Evolutionary conservation across 1,140 invertebrate species (phyloP).

Genomic region (Heliconius himera): DNA sequence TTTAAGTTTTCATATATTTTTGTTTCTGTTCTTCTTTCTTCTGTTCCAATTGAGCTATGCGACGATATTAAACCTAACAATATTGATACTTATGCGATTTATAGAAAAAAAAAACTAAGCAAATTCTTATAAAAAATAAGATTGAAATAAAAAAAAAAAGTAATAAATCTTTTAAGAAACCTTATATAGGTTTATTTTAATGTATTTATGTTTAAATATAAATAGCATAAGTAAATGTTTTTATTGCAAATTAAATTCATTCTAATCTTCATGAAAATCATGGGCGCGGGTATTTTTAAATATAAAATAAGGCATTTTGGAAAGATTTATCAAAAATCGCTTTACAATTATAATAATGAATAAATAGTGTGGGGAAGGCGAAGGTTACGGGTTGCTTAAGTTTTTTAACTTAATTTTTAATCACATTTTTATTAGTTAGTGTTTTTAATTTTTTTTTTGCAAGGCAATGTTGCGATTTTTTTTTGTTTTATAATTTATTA

Average conservation of each 20-base stretch:
- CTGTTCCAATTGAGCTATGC: slow-evolving; percentile 5
- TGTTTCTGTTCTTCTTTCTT: not conserved
- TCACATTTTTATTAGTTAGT: not conserved
- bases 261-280: slow-evolving; percentile 24
- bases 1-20: not conserved
- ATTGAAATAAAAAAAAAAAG: no score
- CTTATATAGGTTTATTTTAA: not conserved
- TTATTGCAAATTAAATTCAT: not conserved
- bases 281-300: slow-evolving; percentile 22
- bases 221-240: not conserved
- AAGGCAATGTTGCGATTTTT: not conserved
- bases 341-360: not conserved
- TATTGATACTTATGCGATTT: slow-evolving; percentile 21
- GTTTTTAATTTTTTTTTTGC: not conserved
- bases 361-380: not conserved
- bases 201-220: not conserved
- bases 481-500: not conserved
- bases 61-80: slow-evolving; percentile 11
- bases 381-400: not conserved
- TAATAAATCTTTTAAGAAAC: no score
- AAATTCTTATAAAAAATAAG: no score
- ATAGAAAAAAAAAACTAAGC: not conserved
- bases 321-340: not conserved
- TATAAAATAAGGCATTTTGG: not conserved
- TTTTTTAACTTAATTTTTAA: not conserved